Base-by-base conservation (phyloP, 2,888 invertebrate genomes). In the Parnassius apollo region DNA sequence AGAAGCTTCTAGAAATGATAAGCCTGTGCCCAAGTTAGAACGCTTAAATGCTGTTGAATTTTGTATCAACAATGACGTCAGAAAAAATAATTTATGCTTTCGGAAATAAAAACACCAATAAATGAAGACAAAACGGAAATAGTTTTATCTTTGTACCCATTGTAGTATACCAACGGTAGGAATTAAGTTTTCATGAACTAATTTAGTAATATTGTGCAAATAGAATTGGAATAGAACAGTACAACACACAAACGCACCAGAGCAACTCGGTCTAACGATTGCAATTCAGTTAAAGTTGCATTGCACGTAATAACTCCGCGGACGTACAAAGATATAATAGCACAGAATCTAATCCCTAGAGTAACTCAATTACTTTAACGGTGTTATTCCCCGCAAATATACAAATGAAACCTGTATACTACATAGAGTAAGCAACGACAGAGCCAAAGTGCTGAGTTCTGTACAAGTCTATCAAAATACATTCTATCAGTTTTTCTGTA, bases 361-460 rank as follows among this genome's bases (percentile, higher is more conserved):
- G 55, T 57, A 62, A 62, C 62, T 54, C 58, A 22, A 59, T 62
- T 62, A 59, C 58, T 62, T 18, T 55, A 62, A 53, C 55, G 13
- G 62, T 53, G 54, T 55, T 59, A 62, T 62, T 49, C 55, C 45
- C 35, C 58, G 54, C 62, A 58, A 58, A 54, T 48, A 57, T 46
- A 57, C 59, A 60, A 9, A 49, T 50, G 53, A 54, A 54, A 54
- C 54, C 53, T 54, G 46, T 57, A 56, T 35, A 35, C 9, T 9
- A 13, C 35, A 45, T 50, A 56, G 60, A 55, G 55, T 22, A 54
- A 53, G 54, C 42, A 18, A 35, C 35, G 35, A 35, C 7, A 7
- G 7, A 35, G 35, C 35, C 7, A 35, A 35, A 35, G 7, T 35
- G 7, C 7, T 4, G 35, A 35, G 35, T 35, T 35, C 25, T 25